These are phyloP conservation scores for Ancistrus triradiatus DNA, from an alignment of 2,113 vertebrate species.

Conservation along the genomic window DNA sequence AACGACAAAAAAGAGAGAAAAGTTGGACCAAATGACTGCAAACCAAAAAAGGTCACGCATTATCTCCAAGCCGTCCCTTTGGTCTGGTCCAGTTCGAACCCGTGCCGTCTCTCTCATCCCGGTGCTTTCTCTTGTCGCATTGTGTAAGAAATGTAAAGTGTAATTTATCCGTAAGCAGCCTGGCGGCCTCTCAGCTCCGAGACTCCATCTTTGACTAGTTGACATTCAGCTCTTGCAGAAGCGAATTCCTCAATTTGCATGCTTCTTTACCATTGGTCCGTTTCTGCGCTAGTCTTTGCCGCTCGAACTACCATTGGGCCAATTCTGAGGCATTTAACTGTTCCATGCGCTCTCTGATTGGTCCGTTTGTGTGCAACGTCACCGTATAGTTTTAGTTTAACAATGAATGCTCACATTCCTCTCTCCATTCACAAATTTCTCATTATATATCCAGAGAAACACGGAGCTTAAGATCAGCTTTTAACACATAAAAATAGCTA, in stretches of 20 bases:
- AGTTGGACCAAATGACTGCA: conserved; percentile 49
- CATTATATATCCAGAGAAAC: conserved; percentile 50
- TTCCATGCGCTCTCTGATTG: conserved; percentile 69
- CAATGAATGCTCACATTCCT: conserved; percentile 85
- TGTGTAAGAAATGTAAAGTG: conserved; percentile 44
- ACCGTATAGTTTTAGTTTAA: conserved; percentile 81
- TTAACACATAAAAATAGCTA: neutral
- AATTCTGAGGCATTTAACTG: conserved; percentile 69
- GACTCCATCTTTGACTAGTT: conserved; percentile 97
- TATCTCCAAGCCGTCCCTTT: conserved; percentile 32
- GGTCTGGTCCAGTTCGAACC: conserved; percentile 29
- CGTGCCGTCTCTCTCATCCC: conserved; percentile 29
- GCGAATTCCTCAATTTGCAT: conserved; percentile 84
- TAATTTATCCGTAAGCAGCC: conserved; percentile 69
- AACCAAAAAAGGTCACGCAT: conserved; percentile 39
- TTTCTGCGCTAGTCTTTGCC: conserved; percentile 72
- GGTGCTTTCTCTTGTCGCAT: conserved; percentile 32
- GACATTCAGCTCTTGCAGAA: conserved; percentile 90
- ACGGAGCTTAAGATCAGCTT: neutral
- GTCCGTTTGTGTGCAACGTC: conserved; percentile 61
- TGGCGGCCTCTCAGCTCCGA: conserved; percentile 78
- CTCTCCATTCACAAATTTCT: conserved; percentile 86
- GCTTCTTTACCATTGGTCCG: conserved; percentile 69
- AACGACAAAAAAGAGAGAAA: conserved; percentile 50
- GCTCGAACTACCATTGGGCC: conserved; percentile 67